Evolutionary conservation across 2,888 invertebrate species (phyloP).

Genomic region (Arge pagana): DNA sequence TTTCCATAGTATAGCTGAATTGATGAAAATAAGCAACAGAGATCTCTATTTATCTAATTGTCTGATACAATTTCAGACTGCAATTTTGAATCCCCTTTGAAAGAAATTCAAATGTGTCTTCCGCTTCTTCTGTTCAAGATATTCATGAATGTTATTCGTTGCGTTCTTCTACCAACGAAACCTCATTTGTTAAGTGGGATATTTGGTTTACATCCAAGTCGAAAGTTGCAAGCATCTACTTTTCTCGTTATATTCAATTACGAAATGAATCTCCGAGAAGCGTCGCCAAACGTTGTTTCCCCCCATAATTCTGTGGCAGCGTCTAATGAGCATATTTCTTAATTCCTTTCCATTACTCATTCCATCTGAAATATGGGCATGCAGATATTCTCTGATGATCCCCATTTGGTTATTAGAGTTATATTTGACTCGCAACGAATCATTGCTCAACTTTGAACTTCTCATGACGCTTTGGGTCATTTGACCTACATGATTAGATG

Average conservation of each 20-base stretch:
- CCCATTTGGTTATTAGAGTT: slow-evolving; percentile 33
- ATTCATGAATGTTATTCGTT: too few species aligned
- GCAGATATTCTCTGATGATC: slow-evolving; percentile 18
- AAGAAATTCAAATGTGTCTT: too few species aligned
- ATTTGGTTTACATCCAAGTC: background rate
- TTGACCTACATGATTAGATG: slow-evolving; percentile 56
- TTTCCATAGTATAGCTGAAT: too few species aligned
- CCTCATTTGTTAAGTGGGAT: too few species aligned
- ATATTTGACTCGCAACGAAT: slow-evolving; percentile 28
- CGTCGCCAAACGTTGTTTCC: background rate
- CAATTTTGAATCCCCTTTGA: too few species aligned
- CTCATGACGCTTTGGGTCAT: slow-evolving; percentile 53
- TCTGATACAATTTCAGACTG: too few species aligned
- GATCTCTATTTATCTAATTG: too few species aligned
- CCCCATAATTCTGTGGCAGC: background rate
- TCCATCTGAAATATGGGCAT: slow-evolving; percentile 8
- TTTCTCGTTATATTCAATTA: slow-evolving; percentile 1
- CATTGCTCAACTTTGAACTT: slow-evolving; percentile 37
- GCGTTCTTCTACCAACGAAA: too few species aligned
- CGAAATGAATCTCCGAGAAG: background rate
- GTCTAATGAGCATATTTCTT: slow-evolving; percentile 1
- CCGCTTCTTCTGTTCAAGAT: too few species aligned
- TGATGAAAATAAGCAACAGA: too few species aligned
- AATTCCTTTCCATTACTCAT: slow-evolving; percentile 6
- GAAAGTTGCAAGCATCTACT: slow-evolving; percentile 9